Conservation (phyloP, 1,140 invertebrate species). For the Orchestia grillus region DNA sequence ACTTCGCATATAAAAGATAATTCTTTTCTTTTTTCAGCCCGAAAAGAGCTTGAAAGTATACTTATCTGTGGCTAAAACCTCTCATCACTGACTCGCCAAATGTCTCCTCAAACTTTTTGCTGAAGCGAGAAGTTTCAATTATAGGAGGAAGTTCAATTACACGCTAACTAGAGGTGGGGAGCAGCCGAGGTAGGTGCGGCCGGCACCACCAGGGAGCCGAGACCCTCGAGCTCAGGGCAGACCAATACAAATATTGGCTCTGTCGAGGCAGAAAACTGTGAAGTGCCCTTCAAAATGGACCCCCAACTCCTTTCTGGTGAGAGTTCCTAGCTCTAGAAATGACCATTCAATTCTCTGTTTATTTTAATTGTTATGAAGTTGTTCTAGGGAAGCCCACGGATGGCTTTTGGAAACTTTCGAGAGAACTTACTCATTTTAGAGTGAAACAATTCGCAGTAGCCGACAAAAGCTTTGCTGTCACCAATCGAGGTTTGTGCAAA, state of each 20-base stretch:
- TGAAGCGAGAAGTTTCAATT: not conserved
- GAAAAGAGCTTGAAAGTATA: not conserved
- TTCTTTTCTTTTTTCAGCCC: not conserved
- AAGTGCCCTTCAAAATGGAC: conserved; percentile 29
- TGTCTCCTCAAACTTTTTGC: not conserved
- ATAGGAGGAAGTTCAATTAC: not conserved
- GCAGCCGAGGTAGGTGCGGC: not conserved
- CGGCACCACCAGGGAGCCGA: not conserved
- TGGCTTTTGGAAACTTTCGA: conserved; percentile 18
- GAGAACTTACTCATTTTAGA: not conserved
- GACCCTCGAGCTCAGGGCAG: not conserved
- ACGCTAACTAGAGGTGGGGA: not conserved
- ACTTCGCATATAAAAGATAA: not conserved
- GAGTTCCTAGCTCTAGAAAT: conserved; percentile 36
- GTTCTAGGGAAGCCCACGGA: not conserved
- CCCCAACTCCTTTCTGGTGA: not conserved
- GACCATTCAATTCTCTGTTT: conserved; percentile 56
- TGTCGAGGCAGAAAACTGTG: conserved; percentile 39
- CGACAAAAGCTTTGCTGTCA: not conserved
- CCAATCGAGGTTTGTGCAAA: too few species aligned
- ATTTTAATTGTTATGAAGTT: conserved; percentile 57
- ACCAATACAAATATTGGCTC: conserved; percentile 51
- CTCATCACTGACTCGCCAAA: not conserved
- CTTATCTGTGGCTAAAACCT: not conserved
- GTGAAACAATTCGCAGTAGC: not conserved